Conservation (phyloP, 2,888 invertebrate species). For the Stenichneumon culpator region DNA sequence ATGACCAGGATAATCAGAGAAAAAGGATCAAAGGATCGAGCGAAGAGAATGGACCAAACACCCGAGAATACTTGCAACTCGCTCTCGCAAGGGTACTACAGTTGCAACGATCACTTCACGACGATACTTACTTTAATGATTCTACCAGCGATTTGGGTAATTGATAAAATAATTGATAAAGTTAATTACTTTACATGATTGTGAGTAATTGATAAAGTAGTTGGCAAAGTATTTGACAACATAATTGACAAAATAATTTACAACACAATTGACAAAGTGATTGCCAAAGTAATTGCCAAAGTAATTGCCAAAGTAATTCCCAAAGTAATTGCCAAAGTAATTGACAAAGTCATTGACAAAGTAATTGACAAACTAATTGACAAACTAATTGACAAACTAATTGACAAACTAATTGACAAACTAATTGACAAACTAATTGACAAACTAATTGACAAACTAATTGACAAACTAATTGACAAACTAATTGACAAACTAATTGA, state of each 20-base stretch:
- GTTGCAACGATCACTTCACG: slow-evolving; percentile 80
- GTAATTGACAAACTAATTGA: neutral
- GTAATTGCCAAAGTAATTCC: neutral
- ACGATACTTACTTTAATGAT: slow-evolving; percentile 76
- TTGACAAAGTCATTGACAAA: neutral
- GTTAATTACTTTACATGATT: neutral
- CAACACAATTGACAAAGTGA: slow-evolving; percentile 60
- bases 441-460: neutral
- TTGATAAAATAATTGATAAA: neutral
- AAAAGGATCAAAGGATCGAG: slow-evolving; percentile 72
- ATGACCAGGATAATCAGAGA: slow-evolving; percentile 58
- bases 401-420: too few relatives aligned
- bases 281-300: neutral
- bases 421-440: slow-evolving; percentile 73
- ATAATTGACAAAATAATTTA: neutral
- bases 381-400: too few relatives aligned
- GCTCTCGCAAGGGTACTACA: slow-evolving; percentile 80
- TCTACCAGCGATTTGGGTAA: slow-evolving; percentile 79
- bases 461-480: slow-evolving; percentile 61
- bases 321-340: neutral
- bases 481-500: neutral
- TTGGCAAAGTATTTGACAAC: slow-evolving; percentile 62
- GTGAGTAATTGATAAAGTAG: slow-evolving; percentile 61
- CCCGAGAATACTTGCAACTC: slow-evolving; percentile 80
- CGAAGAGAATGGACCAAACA: slow-evolving; percentile 74